Percentiles rank a stretch among this genome's conserved stretches.
phyloP scores from a whole-genome alignment of 2,888 invertebrate genomes.

The Tineola bisselliella region DNA sequence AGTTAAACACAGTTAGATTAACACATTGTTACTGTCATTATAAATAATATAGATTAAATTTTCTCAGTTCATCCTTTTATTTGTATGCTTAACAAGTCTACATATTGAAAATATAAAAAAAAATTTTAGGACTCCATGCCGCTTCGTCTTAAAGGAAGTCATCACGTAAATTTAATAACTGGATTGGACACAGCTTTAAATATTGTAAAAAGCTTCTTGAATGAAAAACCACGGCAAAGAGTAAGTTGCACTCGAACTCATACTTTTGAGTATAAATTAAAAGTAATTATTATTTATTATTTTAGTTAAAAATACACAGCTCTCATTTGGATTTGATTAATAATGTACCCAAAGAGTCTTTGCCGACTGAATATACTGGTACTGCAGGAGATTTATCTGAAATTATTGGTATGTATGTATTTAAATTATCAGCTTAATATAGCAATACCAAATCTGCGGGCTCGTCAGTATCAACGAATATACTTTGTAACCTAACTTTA shows the following conservation, averaged over 20 bases:
- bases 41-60: too few relatives aligned
- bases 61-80: too few relatives aligned
- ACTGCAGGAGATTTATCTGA: slow-evolving; percentile 61
- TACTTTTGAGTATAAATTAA: too few relatives aligned
- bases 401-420: slow-evolving; percentile 48
- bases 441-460: too few relatives aligned
- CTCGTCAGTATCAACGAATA: too few relatives aligned
- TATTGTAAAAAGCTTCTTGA: slow-evolving; percentile 15
- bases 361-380: slow-evolving; percentile 76
- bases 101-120: too few relatives aligned
- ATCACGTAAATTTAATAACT: slow-evolving; percentile 66
- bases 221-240: slow-evolving; percentile 15
- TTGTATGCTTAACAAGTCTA: too few relatives aligned
- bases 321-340: slow-evolving; percentile 58
- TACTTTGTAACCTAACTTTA: too few relatives aligned
- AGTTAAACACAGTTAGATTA: too few relatives aligned
- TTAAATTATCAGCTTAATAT: too few relatives aligned
- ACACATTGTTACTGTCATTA: too few relatives aligned
- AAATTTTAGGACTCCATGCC: slow-evolving; percentile 68
- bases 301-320: slow-evolving; percentile 65
- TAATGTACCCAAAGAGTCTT: slow-evolving; percentile 63
- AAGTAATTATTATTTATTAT: too few relatives aligned
- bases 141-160: slow-evolving; percentile 66
- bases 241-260: slow-evolving; percentile 11
- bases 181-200: slow-evolving; percentile 58